These are phyloP conservation scores for Petrophora chlorosata DNA, from an alignment of 2,888 invertebrate genomes.

Conservation along the genomic window DNA sequence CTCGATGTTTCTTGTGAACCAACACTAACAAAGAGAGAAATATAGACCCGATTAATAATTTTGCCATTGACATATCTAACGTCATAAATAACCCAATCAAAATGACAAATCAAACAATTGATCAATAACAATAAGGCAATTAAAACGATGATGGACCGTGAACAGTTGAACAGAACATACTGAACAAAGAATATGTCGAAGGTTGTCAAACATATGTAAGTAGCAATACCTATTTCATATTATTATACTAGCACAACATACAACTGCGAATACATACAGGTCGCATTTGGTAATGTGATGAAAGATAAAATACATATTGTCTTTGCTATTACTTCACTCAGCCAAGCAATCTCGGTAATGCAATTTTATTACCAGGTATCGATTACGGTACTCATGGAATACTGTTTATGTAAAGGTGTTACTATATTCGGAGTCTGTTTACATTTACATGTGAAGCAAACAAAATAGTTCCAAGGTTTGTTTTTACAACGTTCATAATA, in stretches of 20 bases:
- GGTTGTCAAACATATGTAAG: constrained; percentile 48
- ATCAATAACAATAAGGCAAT: constrained; percentile 68
- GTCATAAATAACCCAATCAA: constrained; percentile 42
- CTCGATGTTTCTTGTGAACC: not conserved
- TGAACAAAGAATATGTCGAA: constrained; percentile 61
- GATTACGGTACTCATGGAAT: constrained; percentile 50
- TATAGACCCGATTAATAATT: constrained; percentile 30
- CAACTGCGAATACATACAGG: constrained; percentile 52
- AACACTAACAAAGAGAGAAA: constrained; percentile 15
- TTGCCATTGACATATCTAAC: constrained; percentile 35
- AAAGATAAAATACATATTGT: constrained; percentile 62
- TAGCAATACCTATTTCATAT: no score
- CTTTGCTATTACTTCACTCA: constrained; percentile 54
- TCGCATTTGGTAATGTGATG: constrained; percentile 63
- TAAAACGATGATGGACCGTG: constrained; percentile 49
- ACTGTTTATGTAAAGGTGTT: constrained; percentile 41
- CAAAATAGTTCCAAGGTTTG: constrained; percentile 21
- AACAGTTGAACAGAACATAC: constrained; percentile 44
- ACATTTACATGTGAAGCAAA: constrained; percentile 20
- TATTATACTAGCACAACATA: no score
- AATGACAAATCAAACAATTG: constrained; percentile 54
- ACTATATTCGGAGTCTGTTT: constrained; percentile 26
- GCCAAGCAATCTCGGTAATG: constrained; percentile 54
- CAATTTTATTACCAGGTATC: constrained; percentile 52
- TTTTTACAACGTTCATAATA: constrained; percentile 24